Evolutionary conservation across 2,113 vertebrate species (phyloP).

Genomic region (Hemibagrus wyckioides): DNA sequence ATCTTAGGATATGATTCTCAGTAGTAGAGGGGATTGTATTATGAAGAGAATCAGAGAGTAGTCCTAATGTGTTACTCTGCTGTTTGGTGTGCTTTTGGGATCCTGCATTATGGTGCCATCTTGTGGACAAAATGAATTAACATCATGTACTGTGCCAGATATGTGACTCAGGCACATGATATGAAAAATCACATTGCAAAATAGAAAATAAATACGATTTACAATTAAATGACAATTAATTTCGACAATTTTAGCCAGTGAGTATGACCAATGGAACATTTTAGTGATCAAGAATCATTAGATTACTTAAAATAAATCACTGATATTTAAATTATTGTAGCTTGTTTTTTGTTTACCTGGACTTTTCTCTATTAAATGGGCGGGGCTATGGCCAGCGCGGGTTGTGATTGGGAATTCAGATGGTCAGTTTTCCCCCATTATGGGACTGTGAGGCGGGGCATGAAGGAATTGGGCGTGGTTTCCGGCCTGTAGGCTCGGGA

Average conservation of each 20-base stretch:
- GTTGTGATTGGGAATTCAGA: not conserved
- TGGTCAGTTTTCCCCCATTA: slow-evolving; percentile 24
- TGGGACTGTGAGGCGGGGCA: not conserved
- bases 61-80: not conserved
- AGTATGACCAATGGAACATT: not conserved
- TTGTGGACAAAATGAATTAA: slow-evolving; percentile 35
- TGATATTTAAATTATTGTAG: not conserved
- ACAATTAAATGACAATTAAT: not conserved
- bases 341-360: not conserved
- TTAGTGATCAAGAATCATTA: not conserved
- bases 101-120: slow-evolving; percentile 45
- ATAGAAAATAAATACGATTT: not conserved
- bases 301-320: not conserved
- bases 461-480: slow-evolving; percentile 1
- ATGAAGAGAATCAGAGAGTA: not conserved
- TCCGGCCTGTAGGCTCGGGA: slow-evolving; percentile 27
- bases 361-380: not conserved
- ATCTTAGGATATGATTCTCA: not conserved
- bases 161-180: not conserved
- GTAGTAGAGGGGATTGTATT: not conserved
- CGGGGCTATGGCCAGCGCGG: not conserved
- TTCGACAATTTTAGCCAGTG: not conserved
- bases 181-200: not conserved
- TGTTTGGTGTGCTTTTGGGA: not conserved
- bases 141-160: not conserved